Percentiles rank a stretch among this genome's conserved stretches.
Evolutionary conservation across 2,888 invertebrate genomes (phyloP).

Genomic region (Psylliodes chrysocephalus): DNA sequence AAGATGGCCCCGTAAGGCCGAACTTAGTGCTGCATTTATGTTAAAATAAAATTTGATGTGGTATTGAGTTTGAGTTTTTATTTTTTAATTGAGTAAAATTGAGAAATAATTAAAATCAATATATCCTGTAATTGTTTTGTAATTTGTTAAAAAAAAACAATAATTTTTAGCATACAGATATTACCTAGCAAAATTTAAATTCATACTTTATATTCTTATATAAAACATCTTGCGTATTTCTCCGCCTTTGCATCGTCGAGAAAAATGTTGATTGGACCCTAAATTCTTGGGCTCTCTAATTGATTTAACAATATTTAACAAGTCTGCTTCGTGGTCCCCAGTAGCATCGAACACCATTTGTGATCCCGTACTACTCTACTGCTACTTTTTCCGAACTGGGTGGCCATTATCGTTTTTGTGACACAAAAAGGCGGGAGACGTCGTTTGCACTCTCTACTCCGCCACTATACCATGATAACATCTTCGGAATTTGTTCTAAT

Average conservation of each 20-base stretch:
- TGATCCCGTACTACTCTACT: conserved; percentile 43
- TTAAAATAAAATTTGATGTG: too few relatives aligned
- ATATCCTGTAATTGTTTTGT: too few relatives aligned
- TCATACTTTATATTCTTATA: too few relatives aligned
- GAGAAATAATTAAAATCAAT: too few relatives aligned
- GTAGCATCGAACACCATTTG: conserved; percentile 42
- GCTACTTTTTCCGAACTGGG: conserved; percentile 51
- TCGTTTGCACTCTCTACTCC: conserved; percentile 27
- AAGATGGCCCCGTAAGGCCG: too few relatives aligned
- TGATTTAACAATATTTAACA: conserved; percentile 55
- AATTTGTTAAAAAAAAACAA: too few relatives aligned
- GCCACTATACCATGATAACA: conserved; percentile 31
- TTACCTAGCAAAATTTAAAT: too few relatives aligned
- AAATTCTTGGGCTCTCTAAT: conserved; percentile 53
- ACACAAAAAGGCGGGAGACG: conserved; percentile 48
- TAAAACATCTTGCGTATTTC: not conserved
- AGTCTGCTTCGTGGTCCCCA: conserved; percentile 46
- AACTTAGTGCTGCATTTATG: too few relatives aligned
- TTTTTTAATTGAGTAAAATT: too few relatives aligned
- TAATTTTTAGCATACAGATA: too few relatives aligned
- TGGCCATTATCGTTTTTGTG: conserved; percentile 53
- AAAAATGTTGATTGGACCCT: conserved; percentile 60
- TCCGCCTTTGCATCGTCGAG: conserved; percentile 34
- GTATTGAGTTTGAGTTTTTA: too few relatives aligned
- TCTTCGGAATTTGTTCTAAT: conserved; percentile 44